Conservation (phyloP, 2,113 vertebrate genomes). For the Calidris pygmaea region DNA sequence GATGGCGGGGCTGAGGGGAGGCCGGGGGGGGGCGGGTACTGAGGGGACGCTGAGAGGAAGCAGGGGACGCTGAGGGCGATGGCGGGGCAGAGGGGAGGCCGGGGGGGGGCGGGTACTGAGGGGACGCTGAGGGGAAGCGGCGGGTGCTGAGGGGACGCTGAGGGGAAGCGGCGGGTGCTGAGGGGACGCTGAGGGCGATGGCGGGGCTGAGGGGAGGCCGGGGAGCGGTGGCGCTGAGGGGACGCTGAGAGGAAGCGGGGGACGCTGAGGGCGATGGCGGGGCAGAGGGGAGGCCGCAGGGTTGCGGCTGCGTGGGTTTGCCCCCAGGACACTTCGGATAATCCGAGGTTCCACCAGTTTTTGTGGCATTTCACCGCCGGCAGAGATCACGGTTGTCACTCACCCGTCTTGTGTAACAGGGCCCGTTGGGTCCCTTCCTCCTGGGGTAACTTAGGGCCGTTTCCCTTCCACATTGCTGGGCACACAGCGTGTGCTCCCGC, state of each 20-base stretch:
- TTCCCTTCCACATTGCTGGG: accelerated
- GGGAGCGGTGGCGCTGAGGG: neutral
- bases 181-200: neutral
- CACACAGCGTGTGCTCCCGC: accelerated
- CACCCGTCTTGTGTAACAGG: neutral
- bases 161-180: neutral
- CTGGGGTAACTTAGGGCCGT: accelerated
- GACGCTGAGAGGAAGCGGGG: neutral
- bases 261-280: too few relatives aligned
- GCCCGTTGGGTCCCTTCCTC: accelerated
- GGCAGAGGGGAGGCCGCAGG: neutral
- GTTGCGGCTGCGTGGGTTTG: neutral
- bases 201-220: neutral
- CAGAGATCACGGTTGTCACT: accelerated
- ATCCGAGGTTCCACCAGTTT: accelerated
- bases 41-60: neutral
- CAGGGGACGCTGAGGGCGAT: neutral
- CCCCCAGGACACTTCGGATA: accelerated
- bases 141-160: neutral
- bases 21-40: neutral
- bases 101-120: too few relatives aligned
- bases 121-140: neutral
- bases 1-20: neutral
- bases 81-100: neutral
- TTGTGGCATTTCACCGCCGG: neutral